phyloP scores from a whole-genome alignment of 2,888 invertebrate genomes.

The Tanytarsus gracilentus region DNA sequence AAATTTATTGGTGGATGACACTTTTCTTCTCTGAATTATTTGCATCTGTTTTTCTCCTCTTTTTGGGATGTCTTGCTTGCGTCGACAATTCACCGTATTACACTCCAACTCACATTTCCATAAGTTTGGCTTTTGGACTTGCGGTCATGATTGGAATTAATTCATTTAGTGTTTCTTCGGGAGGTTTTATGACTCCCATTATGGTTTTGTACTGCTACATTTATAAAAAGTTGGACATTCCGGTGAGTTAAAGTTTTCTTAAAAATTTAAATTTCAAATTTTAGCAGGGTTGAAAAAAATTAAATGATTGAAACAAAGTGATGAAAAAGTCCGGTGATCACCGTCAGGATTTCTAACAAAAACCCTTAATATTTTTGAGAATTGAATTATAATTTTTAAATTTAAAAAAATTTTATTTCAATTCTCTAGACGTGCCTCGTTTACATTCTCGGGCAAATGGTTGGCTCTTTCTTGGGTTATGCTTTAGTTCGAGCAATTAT shows the following conservation, averaged over 20 bases:
- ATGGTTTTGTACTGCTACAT: too few species aligned
- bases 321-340: too few species aligned
- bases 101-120: conserved; percentile 41
- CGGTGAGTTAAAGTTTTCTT: too few species aligned
- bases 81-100: conserved; percentile 37
- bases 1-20: too few species aligned
- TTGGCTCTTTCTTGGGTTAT: conserved; percentile 61
- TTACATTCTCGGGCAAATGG: conserved; percentile 56
- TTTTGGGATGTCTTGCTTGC: conserved; percentile 69
- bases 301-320: too few species aligned
- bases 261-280: too few species aligned
- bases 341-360: too few species aligned
- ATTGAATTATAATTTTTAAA: neutral
- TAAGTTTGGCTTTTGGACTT: conserved; percentile 51
- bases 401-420: neutral
- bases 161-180: conserved; percentile 66
- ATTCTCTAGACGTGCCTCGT: conserved; percentile 45
- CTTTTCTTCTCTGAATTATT: conserved; percentile 47
- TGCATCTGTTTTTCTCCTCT: conserved; percentile 57
- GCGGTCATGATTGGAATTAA: conserved; percentile 59
- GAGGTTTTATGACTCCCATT: conserved; percentile 70
- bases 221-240: too few species aligned
- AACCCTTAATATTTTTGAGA: too few species aligned
- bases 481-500: conserved; percentile 54
- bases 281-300: too few species aligned